Evolutionary conservation across 2,888 invertebrate species (phyloP), one percentile per base, ranked within the genome.

Genomic region (Drosophila engyochracea): DNA sequence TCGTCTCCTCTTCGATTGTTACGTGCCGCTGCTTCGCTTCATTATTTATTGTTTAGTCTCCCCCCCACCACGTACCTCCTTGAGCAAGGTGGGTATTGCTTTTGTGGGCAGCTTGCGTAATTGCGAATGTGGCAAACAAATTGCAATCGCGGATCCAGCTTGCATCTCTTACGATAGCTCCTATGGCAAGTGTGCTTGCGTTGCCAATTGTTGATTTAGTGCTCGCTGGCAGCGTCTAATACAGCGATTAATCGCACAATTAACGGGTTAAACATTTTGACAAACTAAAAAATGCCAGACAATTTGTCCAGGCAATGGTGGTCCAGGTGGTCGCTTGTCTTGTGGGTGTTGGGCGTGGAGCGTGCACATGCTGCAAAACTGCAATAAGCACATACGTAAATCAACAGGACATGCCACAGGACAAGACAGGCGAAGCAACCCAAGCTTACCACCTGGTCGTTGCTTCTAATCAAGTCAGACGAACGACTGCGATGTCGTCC

Each of bases 371-470:
- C 12, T 28, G 59, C 70, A 64, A 75, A 74, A 85, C 74, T 82
- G 89, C 85, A 89, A 86, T 86, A 89, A 89, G 85, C 90, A 76
- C 70, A 62, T 65, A 74, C 85, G 85, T 86, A 86, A 86, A 89
- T 86, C 85, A 86, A 89, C 85, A 82, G 86, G 84, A 89, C 87
- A 86, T 79, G 82, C 89, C 84, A 63, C 89, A 89, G 70, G 63
- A 57, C 57, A 63, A 49, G 62, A 63, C 76, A 60, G 58, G 28
- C 37, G 47, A 62, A 52, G 61, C 49, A 65, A 31, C 64, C 70
- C 70, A 71, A 76, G 57, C 65, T 64, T 65, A 70, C 79, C 80
- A 67, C 74, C 83, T 74, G 82, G 58, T 77, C 81, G 70, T 82
- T 81, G 83, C 81, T 82, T 82, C 82, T 82, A 82, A 82, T 82